Conservation (phyloP, 2,888 invertebrate species). For the Sussaba pulchella region DNA sequence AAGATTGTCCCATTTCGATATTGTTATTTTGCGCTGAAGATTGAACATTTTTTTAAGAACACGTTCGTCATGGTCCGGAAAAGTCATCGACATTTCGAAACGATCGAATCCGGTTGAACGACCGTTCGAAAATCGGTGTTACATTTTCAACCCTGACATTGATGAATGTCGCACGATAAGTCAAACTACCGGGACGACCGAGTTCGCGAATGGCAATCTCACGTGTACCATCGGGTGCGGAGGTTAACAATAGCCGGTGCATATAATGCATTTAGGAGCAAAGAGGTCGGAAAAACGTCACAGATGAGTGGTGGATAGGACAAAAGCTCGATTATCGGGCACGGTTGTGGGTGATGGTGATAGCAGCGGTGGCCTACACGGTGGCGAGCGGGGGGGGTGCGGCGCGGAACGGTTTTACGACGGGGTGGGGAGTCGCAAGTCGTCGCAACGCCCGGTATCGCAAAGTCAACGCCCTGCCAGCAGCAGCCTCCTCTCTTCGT, state of each 20-base stretch:
- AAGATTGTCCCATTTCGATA: too few relatives aligned
- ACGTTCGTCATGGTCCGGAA: too few relatives aligned
- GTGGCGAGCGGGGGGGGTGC: constrained; percentile 56
- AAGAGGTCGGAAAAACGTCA: constrained; percentile 55
- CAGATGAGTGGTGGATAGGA: constrained; percentile 54
- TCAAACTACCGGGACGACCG: background rate
- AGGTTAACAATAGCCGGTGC: background rate
- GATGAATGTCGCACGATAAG: background rate
- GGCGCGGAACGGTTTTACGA: constrained; percentile 70
- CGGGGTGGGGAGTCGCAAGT: constrained; percentile 76
- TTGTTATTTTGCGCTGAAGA: too few relatives aligned
- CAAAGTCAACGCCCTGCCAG: constrained; percentile 82
- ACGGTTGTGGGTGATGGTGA: constrained; percentile 11
- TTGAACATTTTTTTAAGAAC: too few relatives aligned
- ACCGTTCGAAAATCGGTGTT: too few relatives aligned
- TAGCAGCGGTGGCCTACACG: constrained; percentile 61
- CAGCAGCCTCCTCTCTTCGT: constrained; percentile 72
- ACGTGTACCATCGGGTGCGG: background rate
- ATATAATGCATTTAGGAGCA: constrained; percentile 30
- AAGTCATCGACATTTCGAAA: too few relatives aligned
- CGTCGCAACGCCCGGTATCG: constrained; percentile 69
- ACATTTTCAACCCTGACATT: constrained; percentile 19
- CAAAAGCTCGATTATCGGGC: constrained; percentile 63
- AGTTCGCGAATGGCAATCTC: background rate
- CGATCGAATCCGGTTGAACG: too few relatives aligned